Percentiles rank a stretch among this genome's conserved stretches.
phyloP scores from a whole-genome alignment of 1,140 invertebrate species.

The Meloidogyne chitwoodi region DNA sequence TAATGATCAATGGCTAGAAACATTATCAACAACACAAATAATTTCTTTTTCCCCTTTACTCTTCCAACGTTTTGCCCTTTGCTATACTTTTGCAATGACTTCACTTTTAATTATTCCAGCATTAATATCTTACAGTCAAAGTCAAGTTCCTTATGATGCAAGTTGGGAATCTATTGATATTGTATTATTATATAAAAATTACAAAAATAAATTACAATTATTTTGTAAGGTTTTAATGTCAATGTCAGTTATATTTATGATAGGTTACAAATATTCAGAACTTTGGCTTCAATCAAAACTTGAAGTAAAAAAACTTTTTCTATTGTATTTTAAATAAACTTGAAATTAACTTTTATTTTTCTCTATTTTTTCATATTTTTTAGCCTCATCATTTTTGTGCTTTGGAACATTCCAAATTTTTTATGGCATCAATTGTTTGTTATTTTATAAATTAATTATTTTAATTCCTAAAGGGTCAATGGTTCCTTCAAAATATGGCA shows the following conservation, averaged over 20 bases:
- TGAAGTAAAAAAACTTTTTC: conserved; percentile 10
- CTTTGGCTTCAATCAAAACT: conserved; percentile 26
- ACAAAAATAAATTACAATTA: background rate
- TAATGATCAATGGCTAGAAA: background rate
- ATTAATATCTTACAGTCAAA: conserved; percentile 36
- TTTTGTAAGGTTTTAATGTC: conserved; percentile 24
- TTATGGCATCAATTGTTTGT: conserved; percentile 27
- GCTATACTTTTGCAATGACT: conserved; percentile 22
- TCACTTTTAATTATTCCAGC: conserved; percentile 35
- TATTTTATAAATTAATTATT: background rate
- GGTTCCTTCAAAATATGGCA: conserved; percentile 51
- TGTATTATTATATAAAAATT: background rate
- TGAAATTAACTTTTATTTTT: background rate
- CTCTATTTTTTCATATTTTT: background rate
- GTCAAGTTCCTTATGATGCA: conserved; percentile 42
- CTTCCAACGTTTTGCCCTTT: background rate
- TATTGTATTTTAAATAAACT: background rate
- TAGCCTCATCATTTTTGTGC: conserved; percentile 20
- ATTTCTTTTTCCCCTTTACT: background rate
- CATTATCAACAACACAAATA: background rate
- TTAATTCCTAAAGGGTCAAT: conserved; percentile 29
- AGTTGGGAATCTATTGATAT: conserved; percentile 44
- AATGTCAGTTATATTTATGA: conserved; percentile 31
- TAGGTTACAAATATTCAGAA: conserved; percentile 33
- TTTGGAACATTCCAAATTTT: conserved; percentile 37